phyloP scores from a whole-genome alignment of 2,113 vertebrate genomes.

The Strigops habroptila region DNA sequence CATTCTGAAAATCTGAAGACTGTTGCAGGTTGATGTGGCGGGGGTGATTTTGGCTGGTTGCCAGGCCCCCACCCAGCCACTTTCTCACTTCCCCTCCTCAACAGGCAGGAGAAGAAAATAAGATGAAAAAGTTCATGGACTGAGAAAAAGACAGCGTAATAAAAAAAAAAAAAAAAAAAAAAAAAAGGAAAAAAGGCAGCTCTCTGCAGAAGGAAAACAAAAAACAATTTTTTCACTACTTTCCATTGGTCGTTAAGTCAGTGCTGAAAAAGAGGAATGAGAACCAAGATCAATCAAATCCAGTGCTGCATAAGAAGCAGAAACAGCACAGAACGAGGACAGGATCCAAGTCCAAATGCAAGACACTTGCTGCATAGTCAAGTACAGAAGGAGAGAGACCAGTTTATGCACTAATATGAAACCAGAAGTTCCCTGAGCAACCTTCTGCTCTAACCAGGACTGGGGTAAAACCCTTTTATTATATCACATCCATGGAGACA shows the following conservation, averaged over 20 bases:
- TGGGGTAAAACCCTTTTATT: background rate
- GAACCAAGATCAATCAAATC: background rate
- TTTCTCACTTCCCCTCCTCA: background rate
- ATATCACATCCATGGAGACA: background rate
- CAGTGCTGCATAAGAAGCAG: background rate
- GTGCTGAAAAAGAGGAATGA: background rate
- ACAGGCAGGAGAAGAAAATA: background rate
- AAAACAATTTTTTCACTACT: background rate
- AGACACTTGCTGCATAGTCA: background rate
- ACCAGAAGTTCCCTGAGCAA: background rate
- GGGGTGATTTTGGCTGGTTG: background rate
- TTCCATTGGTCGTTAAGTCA: background rate
- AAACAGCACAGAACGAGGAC: background rate
- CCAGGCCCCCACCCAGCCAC: fast-evolving
- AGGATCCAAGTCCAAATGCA: background rate
- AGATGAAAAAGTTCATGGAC: background rate
- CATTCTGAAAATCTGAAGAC: background rate
- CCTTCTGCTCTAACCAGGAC: fast-evolving
- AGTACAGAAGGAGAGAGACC: background rate
- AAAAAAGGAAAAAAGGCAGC: no score
- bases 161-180: background rate
- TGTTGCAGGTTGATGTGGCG: background rate
- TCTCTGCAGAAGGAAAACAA: background rate
- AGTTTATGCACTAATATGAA: background rate
- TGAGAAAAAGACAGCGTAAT: background rate